phyloP scores from a whole-genome alignment of 2,888 invertebrate species.

The Stenoptilia bipunctidactyla region DNA sequence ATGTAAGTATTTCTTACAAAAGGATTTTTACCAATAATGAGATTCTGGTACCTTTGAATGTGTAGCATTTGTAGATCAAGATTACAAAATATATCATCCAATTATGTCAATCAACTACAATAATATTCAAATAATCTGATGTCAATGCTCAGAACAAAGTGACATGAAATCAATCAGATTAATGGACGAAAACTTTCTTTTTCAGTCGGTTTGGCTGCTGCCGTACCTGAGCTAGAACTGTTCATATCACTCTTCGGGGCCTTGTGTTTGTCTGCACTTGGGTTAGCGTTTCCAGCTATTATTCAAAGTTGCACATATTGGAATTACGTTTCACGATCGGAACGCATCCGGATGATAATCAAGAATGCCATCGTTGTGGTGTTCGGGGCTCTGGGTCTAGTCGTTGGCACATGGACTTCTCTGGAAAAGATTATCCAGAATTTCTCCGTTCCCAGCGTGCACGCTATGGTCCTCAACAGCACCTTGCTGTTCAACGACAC shows the following conservation, averaged over 20 bases:
- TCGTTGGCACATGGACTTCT: conserved; percentile 79
- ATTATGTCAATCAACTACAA: too few relatives aligned
- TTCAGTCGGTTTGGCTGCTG: conserved; percentile 86
- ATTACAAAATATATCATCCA: too few relatives aligned
- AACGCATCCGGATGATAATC: conserved; percentile 67
- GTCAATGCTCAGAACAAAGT: too few relatives aligned
- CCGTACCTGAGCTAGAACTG: conserved; percentile 86
- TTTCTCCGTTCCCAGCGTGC: conserved; percentile 30
- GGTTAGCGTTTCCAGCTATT: conserved; percentile 90
- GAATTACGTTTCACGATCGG: conserved; percentile 71
- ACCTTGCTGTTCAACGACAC: conserved; percentile 19
- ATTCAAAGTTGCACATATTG: conserved; percentile 89
- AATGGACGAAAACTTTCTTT: too few relatives aligned
- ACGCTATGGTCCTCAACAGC: conserved; percentile 12
- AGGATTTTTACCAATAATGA: too few relatives aligned
- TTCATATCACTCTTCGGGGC: conserved; percentile 90
- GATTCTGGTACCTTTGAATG: too few relatives aligned
- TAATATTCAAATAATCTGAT: too few relatives aligned
- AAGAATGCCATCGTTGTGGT: conserved; percentile 75
- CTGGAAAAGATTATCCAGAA: conserved; percentile 73
- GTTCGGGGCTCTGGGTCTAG: conserved; percentile 76
- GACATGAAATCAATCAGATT: too few relatives aligned
- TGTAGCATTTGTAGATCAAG: too few relatives aligned
- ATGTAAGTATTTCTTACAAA: conserved; percentile 79
- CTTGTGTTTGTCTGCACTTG: conserved; percentile 87